Conservation (phyloP, 2,113 vertebrate genomes). For the Psittacus erithacus region DNA sequence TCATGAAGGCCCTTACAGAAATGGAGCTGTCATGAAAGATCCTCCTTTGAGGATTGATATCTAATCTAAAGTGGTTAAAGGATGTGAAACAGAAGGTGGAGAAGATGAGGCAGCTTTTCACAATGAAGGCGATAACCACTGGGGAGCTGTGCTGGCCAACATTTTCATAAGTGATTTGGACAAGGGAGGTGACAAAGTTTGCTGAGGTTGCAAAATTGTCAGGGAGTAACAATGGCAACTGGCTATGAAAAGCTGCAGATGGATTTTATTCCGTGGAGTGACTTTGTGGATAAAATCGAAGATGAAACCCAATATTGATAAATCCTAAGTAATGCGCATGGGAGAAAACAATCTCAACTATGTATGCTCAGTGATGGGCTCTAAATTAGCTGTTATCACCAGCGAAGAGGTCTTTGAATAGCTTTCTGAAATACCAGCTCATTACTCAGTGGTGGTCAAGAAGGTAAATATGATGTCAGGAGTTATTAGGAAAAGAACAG, state of each 20-base stretch:
- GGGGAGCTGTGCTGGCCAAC: not conserved
- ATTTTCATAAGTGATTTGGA: conserved; percentile 7
- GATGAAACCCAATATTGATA: not conserved
- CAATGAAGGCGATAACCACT: not conserved
- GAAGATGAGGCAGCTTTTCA: conserved; percentile 10
- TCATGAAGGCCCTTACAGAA: not conserved
- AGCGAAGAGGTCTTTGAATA: conserved; percentile 26
- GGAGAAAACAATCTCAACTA: conserved; percentile 2
- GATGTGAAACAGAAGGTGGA: not conserved
- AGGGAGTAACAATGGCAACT: conserved; percentile 12
- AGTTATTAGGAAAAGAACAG: not conserved
- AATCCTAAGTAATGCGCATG: not conserved
- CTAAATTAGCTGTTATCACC: conserved; percentile 35
- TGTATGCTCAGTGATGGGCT: not conserved
- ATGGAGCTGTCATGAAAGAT: not conserved
- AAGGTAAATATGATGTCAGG: conserved; percentile 43
- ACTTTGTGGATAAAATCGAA: conserved; percentile 26
- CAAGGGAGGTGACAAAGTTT: conserved; percentile 12
- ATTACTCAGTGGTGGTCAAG: conserved; percentile 21
- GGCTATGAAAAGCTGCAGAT: not conserved
- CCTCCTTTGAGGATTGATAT: not conserved
- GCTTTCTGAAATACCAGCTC: conserved; percentile 24
- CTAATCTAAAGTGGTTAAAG: conserved; percentile 7
- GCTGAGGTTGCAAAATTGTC: not conserved
- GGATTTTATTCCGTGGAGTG: not conserved